Base-by-base conservation (phyloP, 2,797 vertebrate species). In the Melanotaenia nigrans region DNA sequence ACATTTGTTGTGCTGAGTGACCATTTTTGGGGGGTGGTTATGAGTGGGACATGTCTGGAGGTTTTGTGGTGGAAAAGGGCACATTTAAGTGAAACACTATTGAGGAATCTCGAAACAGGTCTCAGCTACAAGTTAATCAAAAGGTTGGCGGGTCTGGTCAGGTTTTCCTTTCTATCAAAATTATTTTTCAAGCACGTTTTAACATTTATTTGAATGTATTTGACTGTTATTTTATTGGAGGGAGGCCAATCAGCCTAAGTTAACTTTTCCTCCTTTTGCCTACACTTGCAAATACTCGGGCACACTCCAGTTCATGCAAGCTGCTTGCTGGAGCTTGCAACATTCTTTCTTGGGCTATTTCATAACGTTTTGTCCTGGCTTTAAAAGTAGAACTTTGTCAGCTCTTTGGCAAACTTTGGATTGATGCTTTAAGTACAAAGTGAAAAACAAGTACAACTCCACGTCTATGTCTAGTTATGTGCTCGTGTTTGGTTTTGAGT, bases 291-390 rank as follows among this genome's bases (percentile, higher is more conserved):
- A 59, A 59, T 57, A 65, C 68, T 61, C 71, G 65, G 68, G 53
- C 61, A 75, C 75, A 82, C 70, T 84, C 78, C 87, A 64, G 87
- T 88, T 89, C 83, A 73, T 85, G 58, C 84, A 78, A 81, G 85
- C 88, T 90, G 90, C 92, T 90, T 93, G 92, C 91, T 83, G 89
- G 83, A 93, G 92, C 92, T 93, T 93, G 92, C 91, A 93, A 90
- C 90, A 92, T 92, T 93, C 91, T 91, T 93, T 93, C 88, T 88
- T 75, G 84, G 85, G 63, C 76, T 73, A 90, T 92, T 93, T 91
- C 92, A 92, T 90, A 92, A 93, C 88, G 87, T 88, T 85, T 87
- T 77, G 79, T 82, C 42, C 76, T 87, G 68, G 83, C 88, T 85
- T 90, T 89, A 82, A 86, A 85, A 77, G 68, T 12, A 71, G 30